phyloP scores from a whole-genome alignment of 2,113 vertebrate genomes.

The Ondatra zibethicus region DNA sequence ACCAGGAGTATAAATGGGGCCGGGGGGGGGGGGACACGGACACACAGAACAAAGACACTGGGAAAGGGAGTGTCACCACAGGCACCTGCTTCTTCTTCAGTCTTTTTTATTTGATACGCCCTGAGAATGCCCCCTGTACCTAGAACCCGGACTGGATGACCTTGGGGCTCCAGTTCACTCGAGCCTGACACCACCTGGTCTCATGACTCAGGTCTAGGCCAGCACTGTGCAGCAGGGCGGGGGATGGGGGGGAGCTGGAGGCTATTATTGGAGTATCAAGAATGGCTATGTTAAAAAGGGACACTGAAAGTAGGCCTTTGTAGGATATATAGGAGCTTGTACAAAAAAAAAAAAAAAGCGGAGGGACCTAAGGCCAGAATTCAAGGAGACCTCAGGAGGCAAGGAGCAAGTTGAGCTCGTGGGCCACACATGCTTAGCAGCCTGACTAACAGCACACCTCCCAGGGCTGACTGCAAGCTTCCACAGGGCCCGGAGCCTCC shows the following conservation, averaged over 20 bases:
- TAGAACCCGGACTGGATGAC: background rate
- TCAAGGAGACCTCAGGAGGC: background rate
- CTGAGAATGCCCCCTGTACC: background rate
- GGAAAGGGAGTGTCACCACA: background rate
- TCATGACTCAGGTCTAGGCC: background rate
- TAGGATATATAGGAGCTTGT: slow-evolving; percentile 49
- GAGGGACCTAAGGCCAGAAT: background rate
- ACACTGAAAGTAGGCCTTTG: background rate
- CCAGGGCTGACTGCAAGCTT: too few relatives aligned
- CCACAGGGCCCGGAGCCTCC: background rate
- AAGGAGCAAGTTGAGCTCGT: too few relatives aligned
- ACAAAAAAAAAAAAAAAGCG: background rate
- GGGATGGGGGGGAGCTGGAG: background rate
- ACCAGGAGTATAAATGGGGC: background rate
- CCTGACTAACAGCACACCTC: background rate
- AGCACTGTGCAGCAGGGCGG: background rate
- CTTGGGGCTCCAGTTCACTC: background rate
- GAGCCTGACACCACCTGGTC: background rate
- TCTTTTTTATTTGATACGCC: background rate
- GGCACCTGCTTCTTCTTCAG: background rate
- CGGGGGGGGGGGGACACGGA: too few relatives aligned
- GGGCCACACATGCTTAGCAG: background rate
- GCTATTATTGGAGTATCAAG: background rate
- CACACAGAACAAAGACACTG: too few relatives aligned
- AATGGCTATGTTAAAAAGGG: background rate